These are phyloP conservation scores for Coenonympha glycerion DNA, from an alignment of 2,888 invertebrate species.

Conservation along the genomic window DNA sequence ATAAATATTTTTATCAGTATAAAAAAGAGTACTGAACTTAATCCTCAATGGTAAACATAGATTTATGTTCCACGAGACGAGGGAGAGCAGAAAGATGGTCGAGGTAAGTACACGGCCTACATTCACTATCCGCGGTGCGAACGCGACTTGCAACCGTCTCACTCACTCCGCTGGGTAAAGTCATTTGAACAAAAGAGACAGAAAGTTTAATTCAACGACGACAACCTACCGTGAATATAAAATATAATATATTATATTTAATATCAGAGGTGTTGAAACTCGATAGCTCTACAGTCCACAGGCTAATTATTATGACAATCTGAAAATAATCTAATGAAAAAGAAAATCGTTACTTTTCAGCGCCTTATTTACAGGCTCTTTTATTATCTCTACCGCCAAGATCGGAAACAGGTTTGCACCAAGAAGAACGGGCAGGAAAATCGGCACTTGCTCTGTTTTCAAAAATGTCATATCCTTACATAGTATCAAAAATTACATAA, in stretches of 20 bases:
- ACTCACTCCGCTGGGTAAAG: slow-evolving; percentile 39
- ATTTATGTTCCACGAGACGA: slow-evolving; percentile 60
- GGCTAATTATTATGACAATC: too few relatives aligned
- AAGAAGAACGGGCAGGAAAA: too few relatives aligned
- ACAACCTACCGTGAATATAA: slow-evolving; percentile 22
- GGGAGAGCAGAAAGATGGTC: slow-evolving; percentile 69
- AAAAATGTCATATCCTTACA: too few relatives aligned
- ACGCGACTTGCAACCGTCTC: slow-evolving; percentile 51
- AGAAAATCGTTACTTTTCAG: too few relatives aligned
- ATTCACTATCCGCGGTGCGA: slow-evolving; percentile 67
- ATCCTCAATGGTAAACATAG: slow-evolving; percentile 42
- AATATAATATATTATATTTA: slow-evolving; percentile 6
- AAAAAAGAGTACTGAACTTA: background rate
- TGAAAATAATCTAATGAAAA: too few relatives aligned
- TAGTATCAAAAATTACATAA: too few relatives aligned
- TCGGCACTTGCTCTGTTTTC: too few relatives aligned
- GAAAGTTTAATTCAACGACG: slow-evolving; percentile 39
- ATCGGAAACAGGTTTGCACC: too few relatives aligned
- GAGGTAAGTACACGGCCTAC: slow-evolving; percentile 58
- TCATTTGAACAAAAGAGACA: slow-evolving; percentile 39
- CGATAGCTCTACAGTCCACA: too few relatives aligned
- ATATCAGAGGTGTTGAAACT: slow-evolving; percentile 1
- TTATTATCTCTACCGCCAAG: too few relatives aligned
- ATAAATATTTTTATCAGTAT: too few relatives aligned
- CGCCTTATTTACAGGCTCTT: too few relatives aligned